These are phyloP conservation scores for Caranx melampygus DNA, from an alignment of 2,113 vertebrate species.

Conservation along the genomic window DNA sequence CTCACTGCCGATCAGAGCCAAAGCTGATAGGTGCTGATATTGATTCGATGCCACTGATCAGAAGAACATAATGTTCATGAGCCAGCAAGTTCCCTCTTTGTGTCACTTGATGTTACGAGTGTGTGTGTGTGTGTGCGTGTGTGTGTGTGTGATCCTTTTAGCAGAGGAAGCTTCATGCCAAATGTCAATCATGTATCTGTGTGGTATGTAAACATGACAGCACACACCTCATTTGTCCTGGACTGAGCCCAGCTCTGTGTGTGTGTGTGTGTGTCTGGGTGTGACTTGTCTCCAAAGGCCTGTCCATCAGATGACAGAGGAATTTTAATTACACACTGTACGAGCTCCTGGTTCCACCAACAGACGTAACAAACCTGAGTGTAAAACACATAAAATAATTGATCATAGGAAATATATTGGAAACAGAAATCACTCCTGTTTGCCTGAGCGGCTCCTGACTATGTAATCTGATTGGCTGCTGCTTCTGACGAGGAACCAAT, in stretches of 20 bases:
- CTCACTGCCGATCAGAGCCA: too few species aligned
- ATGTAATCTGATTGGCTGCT: too few species aligned
- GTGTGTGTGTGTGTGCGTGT: slow-evolving; percentile 21
- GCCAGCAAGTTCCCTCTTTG: neutral
- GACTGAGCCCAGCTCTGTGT: slow-evolving; percentile 46
- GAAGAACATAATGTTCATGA: neutral
- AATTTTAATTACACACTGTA: slow-evolving; percentile 42
- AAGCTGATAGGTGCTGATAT: too few species aligned
- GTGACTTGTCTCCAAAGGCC: slow-evolving; percentile 20
- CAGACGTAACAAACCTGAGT: too few species aligned
- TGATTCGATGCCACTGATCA: too few species aligned
- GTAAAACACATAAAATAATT: neutral
- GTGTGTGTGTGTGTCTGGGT: slow-evolving; percentile 36
- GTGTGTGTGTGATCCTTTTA: slow-evolving; percentile 22
- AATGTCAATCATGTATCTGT: slow-evolving; percentile 55
- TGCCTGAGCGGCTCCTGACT: too few species aligned
- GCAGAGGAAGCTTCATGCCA: slow-evolving; percentile 47
- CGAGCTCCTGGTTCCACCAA: neutral
- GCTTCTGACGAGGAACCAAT: too few species aligned
- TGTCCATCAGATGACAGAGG: slow-evolving; percentile 18
- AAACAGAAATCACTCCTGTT: too few species aligned
- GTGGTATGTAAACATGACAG: slow-evolving; percentile 65
- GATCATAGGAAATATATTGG: neutral
- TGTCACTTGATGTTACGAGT: neutral
- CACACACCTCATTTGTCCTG: slow-evolving; percentile 50